phyloP scores from a whole-genome alignment of 2,797 vertebrate species.

The Leuciscus waleckii region DNA sequence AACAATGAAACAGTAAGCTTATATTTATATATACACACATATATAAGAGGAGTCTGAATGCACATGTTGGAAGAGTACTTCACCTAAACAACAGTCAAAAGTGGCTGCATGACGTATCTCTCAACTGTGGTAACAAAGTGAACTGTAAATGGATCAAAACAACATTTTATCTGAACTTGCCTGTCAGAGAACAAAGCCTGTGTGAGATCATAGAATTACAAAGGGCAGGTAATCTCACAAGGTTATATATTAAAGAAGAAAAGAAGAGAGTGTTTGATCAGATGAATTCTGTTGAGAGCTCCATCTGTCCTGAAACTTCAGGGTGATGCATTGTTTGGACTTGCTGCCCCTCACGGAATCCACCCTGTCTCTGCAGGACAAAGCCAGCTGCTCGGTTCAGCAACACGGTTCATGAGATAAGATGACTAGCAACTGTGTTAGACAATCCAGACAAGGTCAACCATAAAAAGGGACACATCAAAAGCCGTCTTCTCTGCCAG shows the following conservation, averaged over 20 bases:
- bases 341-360: conserved; percentile 6
- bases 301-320: not conserved
- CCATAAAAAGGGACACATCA: not conserved
- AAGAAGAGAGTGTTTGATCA: not conserved
- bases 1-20: conserved; percentile 12
- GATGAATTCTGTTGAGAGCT: not conserved
- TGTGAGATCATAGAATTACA: conserved; percentile 31
- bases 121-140: not conserved
- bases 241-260: not conserved
- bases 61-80: not conserved
- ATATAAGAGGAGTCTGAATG: conserved; percentile 13
- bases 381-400: conserved; percentile 17
- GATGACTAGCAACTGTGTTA: conserved; percentile 30
- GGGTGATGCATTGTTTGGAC: conserved; percentile 11
- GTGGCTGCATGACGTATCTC: not conserved
- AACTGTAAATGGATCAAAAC: conserved; percentile 24
- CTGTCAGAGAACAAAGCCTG: conserved; percentile 3
- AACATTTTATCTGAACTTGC: conserved; percentile 24
- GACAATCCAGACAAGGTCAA: conserved; percentile 3
- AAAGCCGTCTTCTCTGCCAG: not conserved
- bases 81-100: conserved; percentile 2
- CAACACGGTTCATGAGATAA: conserved; percentile 20
- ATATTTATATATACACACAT: not conserved
- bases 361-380: not conserved
- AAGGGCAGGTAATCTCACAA: not conserved